A percentile compares a stretch with the other conserved stretches of the same genome.
phyloP scores from a whole-genome alignment of 2,113 vertebrate species.

The Python bivittatus region DNA sequence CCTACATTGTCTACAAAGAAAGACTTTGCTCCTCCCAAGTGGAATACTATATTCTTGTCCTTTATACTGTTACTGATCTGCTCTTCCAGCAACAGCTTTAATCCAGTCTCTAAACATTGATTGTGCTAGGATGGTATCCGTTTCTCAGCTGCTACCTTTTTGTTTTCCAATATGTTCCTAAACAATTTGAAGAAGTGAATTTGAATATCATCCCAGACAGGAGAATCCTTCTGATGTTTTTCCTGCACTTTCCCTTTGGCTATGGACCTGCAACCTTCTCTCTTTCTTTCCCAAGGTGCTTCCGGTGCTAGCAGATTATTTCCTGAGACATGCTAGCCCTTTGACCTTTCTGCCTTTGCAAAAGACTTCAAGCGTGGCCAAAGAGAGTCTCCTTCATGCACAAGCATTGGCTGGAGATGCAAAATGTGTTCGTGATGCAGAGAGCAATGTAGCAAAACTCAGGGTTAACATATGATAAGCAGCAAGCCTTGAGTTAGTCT shows the following conservation, averaged over 20 bases:
- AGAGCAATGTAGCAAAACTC: not conserved
- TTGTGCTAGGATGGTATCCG: not conserved
- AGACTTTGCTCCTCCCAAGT: not conserved
- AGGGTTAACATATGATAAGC: not conserved
- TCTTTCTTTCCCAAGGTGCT: not conserved
- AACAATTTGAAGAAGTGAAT: not conserved
- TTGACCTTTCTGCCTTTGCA: slow-evolving; percentile 7
- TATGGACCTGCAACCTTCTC: not conserved
- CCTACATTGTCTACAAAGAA: not conserved
- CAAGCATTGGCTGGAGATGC: not conserved
- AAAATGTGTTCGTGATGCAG: not conserved
- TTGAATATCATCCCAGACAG: not conserved
- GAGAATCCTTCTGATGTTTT: not conserved
- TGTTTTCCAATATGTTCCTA: not conserved
- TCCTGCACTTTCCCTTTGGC: not conserved
- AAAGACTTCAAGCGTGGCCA: not conserved
- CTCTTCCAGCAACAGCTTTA: not conserved
- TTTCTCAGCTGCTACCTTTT: not conserved
- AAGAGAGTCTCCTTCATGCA: not conserved
- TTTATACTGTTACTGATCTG: not conserved
- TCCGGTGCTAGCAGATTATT: not conserved
- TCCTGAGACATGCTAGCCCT: not conserved
- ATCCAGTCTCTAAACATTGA: not conserved
- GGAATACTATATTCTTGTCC: not conserved
- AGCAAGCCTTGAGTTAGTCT: not conserved